Conservation (phyloP, 2,888 invertebrate genomes). For the Heliconius cydno region DNA sequence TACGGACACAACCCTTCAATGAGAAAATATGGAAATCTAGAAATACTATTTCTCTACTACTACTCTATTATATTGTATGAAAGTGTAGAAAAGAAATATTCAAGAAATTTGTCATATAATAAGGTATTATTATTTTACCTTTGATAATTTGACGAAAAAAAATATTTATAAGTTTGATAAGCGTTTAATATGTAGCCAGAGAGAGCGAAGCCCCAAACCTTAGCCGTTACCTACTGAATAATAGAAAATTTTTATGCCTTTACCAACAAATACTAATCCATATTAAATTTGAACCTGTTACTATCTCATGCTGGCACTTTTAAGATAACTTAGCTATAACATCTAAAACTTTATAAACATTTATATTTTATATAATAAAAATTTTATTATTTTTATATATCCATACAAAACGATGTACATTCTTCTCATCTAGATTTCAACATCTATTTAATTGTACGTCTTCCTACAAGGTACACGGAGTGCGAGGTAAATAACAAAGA, state of each 20-base stretch:
- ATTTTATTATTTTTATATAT: neutral
- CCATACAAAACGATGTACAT: neutral
- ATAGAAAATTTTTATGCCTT: too few species aligned
- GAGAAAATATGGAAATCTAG: neutral
- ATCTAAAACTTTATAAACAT: too few species aligned
- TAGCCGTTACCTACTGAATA: too few species aligned
- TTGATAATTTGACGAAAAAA: neutral
- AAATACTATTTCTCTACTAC: too few species aligned
- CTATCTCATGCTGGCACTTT: neutral
- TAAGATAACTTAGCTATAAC: neutral
- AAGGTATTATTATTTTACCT: neutral
- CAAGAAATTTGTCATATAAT: neutral
- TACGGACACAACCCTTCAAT: too few species aligned
- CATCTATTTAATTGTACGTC: constrained; percentile 33
- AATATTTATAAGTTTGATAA: too few species aligned
- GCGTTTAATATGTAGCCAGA: too few species aligned
- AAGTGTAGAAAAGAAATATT: neutral
- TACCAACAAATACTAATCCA: neutral
- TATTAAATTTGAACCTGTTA: neutral
- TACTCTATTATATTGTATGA: too few species aligned
- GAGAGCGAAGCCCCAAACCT: too few species aligned
- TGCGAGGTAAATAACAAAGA: constrained; percentile 79
- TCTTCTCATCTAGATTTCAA: constrained; percentile 7
- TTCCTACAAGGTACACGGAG: constrained; percentile 40
- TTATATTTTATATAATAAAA: neutral